Base-by-base conservation (phyloP, 1,140 invertebrate genomes). In the Trigoniulus corallinus region DNA sequence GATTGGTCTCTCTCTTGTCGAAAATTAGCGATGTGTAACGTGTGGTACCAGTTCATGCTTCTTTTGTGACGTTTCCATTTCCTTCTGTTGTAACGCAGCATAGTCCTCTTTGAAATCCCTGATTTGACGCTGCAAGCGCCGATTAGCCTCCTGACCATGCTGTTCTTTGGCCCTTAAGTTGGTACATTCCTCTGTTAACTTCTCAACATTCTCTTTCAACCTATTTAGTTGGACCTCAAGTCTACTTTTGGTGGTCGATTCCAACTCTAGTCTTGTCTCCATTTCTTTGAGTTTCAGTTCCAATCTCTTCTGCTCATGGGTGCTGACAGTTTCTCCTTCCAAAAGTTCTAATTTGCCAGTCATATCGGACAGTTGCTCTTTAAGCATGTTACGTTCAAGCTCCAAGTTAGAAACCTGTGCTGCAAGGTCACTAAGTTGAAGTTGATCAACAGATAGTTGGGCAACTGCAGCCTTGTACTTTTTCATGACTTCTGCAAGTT, bases 381-480 rank as follows among this genome's bases (percentile, higher is more conserved):
- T 78, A 1, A 88, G 67, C 25, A 74, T 72, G 15, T 82, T 76
- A 49, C 79, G 79, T 58, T 91, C 86, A 10, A 77, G 73, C 57
- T 84, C 79, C 26, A 88, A 69, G 52, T 84, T 77, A 34, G 81
- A 79, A 1, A 92, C 82, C 54, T 84, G 77, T 7, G 79, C 77
- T 29, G 80, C 77, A 42, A 86, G 81, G 59, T 93, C 86, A 41
- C 83, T 78, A 15, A 89, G 52, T 77, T 80, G 48, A 74, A 75
- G 65, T 59, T 93, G 87, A 60, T 93, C 87, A 1, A 80, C 72
- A 22, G 84, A 84, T 42, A 92, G 72, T 60, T 92, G 84, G 58
- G 82, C 79, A 0, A 94, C 87, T 15, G 81, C 75, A 2, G 82
- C 75, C 53, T 89, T 84, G 69, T 92, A 94, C 64, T 94, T 94